These are phyloP conservation scores for Capitella teleta DNA, from an alignment of 1,140 invertebrate species.

Conservation along the genomic window DNA sequence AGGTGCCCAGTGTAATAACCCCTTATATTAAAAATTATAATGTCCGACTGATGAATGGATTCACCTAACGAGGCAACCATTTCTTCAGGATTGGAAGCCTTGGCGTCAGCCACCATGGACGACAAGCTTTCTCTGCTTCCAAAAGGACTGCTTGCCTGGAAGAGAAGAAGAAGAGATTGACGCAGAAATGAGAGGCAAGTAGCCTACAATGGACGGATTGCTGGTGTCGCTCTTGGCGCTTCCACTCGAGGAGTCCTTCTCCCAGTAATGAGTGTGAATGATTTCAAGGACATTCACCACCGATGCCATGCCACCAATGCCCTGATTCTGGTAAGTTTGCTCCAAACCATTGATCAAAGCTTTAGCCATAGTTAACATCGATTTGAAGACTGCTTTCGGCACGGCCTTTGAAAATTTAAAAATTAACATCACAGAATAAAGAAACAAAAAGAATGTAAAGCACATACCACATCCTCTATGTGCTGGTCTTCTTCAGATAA, in stretches of 20 bases:
- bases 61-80: constrained; percentile 27
- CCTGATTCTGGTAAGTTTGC: constrained; percentile 83
- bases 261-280: constrained; percentile 97
- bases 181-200: too few relatives aligned
- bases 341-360: constrained; percentile 82
- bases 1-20: too few relatives aligned
- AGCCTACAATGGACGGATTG: constrained; percentile 23
- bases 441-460: neutral
- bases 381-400: constrained; percentile 71
- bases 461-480: constrained; percentile 90
- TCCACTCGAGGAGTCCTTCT: constrained; percentile 54
- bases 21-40: too few relatives aligned
- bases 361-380: constrained; percentile 84
- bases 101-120: constrained; percentile 18
- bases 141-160: constrained; percentile 58
- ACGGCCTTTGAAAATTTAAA: constrained; percentile 21
- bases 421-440: neutral
- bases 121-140: constrained; percentile 63
- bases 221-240: constrained; percentile 33
- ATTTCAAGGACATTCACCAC: constrained; percentile 94
- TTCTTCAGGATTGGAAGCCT: constrained; percentile 21
- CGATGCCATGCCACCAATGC: constrained; percentile 91
- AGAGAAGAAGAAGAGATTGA: too few relatives aligned
- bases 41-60: too few relatives aligned
- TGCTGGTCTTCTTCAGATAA: constrained; percentile 84